Percentiles rank a stretch among this genome's conserved stretches.
Conservation (phyloP, 2,797 vertebrate genomes). For the Microhierax caerulescens region DNA sequence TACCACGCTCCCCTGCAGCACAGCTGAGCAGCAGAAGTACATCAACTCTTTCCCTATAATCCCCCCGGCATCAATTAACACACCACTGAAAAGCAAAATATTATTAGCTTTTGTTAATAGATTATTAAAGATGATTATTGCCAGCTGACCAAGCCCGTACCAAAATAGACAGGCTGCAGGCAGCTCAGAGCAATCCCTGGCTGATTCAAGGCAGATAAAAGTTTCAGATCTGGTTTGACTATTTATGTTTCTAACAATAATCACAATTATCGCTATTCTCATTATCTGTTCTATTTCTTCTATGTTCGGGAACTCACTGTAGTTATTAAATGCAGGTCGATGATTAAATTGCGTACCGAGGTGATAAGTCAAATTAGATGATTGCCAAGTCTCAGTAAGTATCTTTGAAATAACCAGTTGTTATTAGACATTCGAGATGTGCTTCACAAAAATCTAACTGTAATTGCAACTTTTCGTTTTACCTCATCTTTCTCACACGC, state of each 20-base stretch:
- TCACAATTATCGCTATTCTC: slow-evolving; percentile 22
- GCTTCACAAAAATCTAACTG: slow-evolving; percentile 31
- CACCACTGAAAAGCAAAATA: neutral
- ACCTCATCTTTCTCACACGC: neutral
- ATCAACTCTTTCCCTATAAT: neutral
- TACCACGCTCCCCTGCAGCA: neutral
- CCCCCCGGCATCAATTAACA: neutral
- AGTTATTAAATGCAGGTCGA: slow-evolving; percentile 47
- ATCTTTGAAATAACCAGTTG: slow-evolving; percentile 42
- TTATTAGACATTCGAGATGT: slow-evolving; percentile 51
- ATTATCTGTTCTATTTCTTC: slow-evolving; percentile 40
- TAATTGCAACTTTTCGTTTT: slow-evolving; percentile 47
- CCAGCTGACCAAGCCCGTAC: slow-evolving; percentile 20
- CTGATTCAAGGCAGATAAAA: slow-evolving; percentile 28
- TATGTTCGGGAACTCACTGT: slow-evolving; percentile 37
- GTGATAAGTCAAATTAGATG: slow-evolving; percentile 49
- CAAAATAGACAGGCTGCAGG: slow-evolving; percentile 17
- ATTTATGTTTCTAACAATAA: slow-evolving; percentile 38
- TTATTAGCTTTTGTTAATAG: slow-evolving; percentile 49
- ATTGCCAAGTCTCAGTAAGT: slow-evolving; percentile 12
- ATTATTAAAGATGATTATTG: slow-evolving; percentile 56
- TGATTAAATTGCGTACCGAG: slow-evolving; percentile 50
- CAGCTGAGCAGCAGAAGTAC: neutral
- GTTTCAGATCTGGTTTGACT: slow-evolving; percentile 43
- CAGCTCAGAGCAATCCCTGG: slow-evolving; percentile 15